A percentile compares a stretch with the other conserved stretches of the same genome.
These are phyloP conservation scores for Acanthosepion esculentum DNA, from an alignment of 2,888 invertebrate genomes.

Conservation along the genomic window DNA sequence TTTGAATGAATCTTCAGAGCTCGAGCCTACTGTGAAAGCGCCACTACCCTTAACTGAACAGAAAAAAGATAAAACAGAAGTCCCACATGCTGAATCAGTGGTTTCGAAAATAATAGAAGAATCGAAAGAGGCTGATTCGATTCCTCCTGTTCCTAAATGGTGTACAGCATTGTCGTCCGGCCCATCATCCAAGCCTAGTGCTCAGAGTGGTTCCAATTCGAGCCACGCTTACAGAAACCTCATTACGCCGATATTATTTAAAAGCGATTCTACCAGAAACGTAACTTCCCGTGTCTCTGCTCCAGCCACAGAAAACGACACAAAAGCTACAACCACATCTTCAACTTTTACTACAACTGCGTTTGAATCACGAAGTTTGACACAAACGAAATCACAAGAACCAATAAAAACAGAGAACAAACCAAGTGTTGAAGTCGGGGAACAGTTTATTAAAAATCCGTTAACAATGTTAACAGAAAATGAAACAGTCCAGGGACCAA, in stretches of 20 bases:
- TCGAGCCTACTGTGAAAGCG: not conserved
- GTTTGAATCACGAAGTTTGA: not conserved
- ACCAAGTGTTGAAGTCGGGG: not conserved
- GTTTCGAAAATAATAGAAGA: not conserved
- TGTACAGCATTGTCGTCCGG: not conserved
- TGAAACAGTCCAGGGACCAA: too few relatives aligned
- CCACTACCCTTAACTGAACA: not conserved
- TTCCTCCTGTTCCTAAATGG: not conserved
- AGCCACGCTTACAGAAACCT: not conserved
- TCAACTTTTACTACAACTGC: not conserved
- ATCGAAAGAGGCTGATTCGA: not conserved
- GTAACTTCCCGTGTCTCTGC: not conserved
- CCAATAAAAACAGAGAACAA: not conserved
- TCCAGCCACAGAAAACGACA: not conserved
- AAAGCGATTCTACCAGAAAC: not conserved
- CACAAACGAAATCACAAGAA: not conserved
- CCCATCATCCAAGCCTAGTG: conserved; percentile 39
- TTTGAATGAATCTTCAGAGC: not conserved
- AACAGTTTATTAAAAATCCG: not conserved
- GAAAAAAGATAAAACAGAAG: not conserved
- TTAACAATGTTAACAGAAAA: not conserved
- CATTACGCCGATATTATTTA: not conserved
- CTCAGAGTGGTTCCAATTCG: not conserved
- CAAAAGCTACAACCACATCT: not conserved
- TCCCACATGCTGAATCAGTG: too few relatives aligned